Percentiles rank a stretch among this genome's conserved stretches.
These are phyloP conservation scores for Clarias magur DNA, from an alignment of 2,113 vertebrate genomes.

Conservation along the genomic window DNA sequence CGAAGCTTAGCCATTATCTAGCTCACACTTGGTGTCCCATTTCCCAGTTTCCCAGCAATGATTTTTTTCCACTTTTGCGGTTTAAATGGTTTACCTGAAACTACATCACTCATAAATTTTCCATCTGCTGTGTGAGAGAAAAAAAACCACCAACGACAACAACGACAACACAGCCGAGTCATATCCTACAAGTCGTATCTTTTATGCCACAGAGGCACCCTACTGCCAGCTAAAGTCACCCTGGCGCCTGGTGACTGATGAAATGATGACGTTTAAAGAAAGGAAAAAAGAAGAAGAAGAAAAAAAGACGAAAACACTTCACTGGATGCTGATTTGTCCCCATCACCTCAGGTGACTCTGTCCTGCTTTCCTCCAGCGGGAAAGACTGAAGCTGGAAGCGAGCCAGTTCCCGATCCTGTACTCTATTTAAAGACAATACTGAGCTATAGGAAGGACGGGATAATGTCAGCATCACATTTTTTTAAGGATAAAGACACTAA, in stretches of 20 bases:
- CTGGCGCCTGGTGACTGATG: constrained; percentile 61
- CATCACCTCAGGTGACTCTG: constrained; percentile 71
- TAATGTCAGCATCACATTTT: constrained; percentile 35
- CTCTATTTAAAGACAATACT: constrained; percentile 67
- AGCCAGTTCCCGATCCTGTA: constrained; percentile 64
- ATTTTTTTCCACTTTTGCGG: not conserved
- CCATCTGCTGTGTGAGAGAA: not conserved
- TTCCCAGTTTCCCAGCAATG: not conserved
- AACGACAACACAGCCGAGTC: constrained; percentile 54
- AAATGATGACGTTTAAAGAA: constrained; percentile 61
- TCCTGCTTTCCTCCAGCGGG: constrained; percentile 59
- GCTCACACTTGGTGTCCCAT: not conserved
- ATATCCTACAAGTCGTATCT: constrained; percentile 56
- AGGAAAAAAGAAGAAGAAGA: constrained; percentile 49
- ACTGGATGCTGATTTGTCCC: constrained; percentile 78
- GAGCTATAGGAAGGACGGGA: constrained; percentile 37
- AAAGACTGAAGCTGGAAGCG: constrained; percentile 70
- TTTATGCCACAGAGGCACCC: constrained; percentile 60
- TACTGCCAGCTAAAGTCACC: constrained; percentile 71
- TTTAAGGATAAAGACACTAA: not conserved
- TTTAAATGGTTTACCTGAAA: not conserved
- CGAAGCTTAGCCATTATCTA: not conserved
- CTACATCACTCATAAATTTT: not conserved
- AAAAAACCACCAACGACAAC: constrained; percentile 38
- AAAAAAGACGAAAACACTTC: constrained; percentile 64